Evolutionary conservation across 2,113 vertebrate genomes (phyloP).

Genomic region (rat (Rattus norvegicus)): DNA sequence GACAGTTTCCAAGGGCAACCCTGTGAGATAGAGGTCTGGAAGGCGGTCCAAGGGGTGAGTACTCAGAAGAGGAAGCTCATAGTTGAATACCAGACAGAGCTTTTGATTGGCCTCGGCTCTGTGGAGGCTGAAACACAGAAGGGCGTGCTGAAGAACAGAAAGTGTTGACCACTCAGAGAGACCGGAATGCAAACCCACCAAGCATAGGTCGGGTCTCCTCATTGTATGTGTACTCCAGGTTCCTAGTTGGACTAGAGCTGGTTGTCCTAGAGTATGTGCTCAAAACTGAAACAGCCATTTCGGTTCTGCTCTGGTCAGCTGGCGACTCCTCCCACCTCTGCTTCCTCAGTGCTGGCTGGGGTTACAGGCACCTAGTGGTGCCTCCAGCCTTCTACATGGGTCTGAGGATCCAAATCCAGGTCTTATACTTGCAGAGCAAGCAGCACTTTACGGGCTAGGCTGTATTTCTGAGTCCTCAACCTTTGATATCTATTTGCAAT

Average conservation of each 20-base stretch:
- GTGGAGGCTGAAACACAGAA: background rate
- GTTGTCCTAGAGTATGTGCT: background rate
- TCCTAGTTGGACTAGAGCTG: background rate
- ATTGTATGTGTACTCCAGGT: background rate
- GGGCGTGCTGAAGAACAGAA: background rate
- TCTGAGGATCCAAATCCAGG: background rate
- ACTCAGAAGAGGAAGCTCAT: background rate
- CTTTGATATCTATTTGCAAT: conserved; percentile 14
- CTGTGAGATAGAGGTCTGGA: background rate
- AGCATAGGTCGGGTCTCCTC: background rate
- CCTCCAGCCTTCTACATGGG: background rate
- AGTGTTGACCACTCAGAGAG: background rate
- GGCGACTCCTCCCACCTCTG: background rate
- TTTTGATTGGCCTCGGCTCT: background rate
- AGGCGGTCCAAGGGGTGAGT: background rate
- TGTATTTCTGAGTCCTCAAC: background rate
- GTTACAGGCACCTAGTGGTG: background rate
- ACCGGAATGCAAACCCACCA: background rate
- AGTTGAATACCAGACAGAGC: background rate
- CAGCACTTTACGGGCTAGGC: background rate
- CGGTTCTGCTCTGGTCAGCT: background rate
- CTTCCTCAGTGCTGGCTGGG: background rate
- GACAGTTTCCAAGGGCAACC: background rate
- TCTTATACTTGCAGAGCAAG: background rate
- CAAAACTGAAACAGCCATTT: background rate